These are phyloP conservation scores for Hiodon alosoides DNA, from an alignment of 2,113 vertebrate species.

Conservation along the genomic window DNA sequence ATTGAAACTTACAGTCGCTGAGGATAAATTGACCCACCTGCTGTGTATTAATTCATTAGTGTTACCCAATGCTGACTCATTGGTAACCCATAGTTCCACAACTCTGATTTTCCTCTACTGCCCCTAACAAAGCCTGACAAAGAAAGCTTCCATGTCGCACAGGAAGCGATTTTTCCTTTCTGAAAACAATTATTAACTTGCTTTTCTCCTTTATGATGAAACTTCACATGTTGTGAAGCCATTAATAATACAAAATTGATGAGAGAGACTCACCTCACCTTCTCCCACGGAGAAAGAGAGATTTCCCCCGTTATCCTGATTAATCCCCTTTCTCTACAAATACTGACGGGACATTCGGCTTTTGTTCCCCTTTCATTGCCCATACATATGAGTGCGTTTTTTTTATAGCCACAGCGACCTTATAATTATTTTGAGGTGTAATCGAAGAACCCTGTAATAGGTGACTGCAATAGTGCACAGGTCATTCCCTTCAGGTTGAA, in stretches of 20 bases:
- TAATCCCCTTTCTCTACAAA: constrained; percentile 11
- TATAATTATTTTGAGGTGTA: constrained; percentile 16
- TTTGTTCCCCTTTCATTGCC: constrained; percentile 22
- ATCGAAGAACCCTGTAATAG: constrained; percentile 25
- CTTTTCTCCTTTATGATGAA: background rate
- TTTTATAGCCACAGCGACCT: constrained; percentile 24
- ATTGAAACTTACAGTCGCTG: too few relatives aligned
- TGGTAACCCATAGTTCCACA: background rate
- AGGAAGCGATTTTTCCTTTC: background rate
- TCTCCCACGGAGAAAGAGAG: background rate
- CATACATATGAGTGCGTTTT: constrained; percentile 1
- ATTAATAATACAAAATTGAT: background rate
- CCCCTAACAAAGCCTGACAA: too few relatives aligned
- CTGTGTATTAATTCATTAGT: background rate
- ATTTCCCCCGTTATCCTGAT: constrained; percentile 8
- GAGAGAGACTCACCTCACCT: constrained; percentile 2
- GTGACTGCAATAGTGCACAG: constrained; percentile 28
- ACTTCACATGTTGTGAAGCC: background rate
- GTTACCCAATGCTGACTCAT: background rate
- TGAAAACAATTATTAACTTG: background rate
- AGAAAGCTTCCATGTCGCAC: background rate
- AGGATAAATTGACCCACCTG: too few relatives aligned
- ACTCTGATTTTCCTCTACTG: background rate
- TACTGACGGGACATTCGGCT: constrained; percentile 12
- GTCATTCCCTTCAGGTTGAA: constrained; percentile 19